Base-by-base conservation (phyloP, 2,113 vertebrate species). In the Eublepharis macularius region DNA sequence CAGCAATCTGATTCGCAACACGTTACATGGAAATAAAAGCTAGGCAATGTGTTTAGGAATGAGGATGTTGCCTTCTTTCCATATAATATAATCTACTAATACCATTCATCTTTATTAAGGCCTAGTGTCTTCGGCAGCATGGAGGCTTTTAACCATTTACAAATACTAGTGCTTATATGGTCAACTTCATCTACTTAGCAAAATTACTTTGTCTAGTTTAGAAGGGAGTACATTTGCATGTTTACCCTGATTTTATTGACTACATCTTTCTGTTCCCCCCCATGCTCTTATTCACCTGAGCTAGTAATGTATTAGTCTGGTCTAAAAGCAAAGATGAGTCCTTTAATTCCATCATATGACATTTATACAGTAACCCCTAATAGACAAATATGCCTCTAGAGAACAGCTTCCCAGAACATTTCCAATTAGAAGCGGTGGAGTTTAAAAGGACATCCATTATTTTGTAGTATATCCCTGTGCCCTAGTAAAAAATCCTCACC, bases 401-500 rank as follows among this genome's bases (percentile, higher is more conserved):
- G 49, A 76, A 21, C 76, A 91, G 17, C 68, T 86, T n/a, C 49
- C 41, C 63, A 63, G 73, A 88, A 2, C 11, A 41, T 9, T 89
- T 84, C 34, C 57, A 69, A 75, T 78, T 73, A 80, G 57, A 68
- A 57, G 49, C 54, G 66, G 75, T 82, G 39, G 77, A 80, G 43
- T 82, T 86, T 39, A 81, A 79, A 87, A 41, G 54, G 88, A 10
- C 0, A 2, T 45, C 0, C 6, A 21, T 49, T 89, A 74, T 83
- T 83, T 63, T 26, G 36, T 11, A 45, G 70, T 84, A 83, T 2
- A 75, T 79, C 21, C 76, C 36, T 0, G 0, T 57, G n/a, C 79
- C 72, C 60, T 88, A 79, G 49, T 74, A 90, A 92, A 92, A 86
- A 92, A 87, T 32, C 86, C 34, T n/a, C 0, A 0, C 14, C 86